Conservation (phyloP, 2,113 vertebrate genomes). For the Ammodytes marinus region DNA sequence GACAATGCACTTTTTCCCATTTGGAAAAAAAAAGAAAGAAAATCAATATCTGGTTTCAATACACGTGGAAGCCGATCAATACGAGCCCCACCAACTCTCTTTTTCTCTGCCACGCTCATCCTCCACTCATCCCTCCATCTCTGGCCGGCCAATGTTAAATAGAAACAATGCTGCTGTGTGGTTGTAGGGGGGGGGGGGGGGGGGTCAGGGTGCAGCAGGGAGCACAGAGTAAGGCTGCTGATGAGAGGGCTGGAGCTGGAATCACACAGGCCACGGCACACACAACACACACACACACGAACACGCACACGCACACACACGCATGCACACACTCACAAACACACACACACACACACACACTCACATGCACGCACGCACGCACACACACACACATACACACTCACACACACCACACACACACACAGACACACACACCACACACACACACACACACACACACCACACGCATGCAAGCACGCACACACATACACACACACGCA, state of each 20-base stretch:
- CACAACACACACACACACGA: background rate
- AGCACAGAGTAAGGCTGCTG: constrained; percentile 76
- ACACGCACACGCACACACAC: background rate
- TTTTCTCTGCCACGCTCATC: constrained; percentile 71
- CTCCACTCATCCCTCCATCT: constrained; percentile 68
- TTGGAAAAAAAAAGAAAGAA: constrained; percentile 85
- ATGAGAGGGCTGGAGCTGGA: constrained; percentile 84
- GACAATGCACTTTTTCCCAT: constrained; percentile 87
- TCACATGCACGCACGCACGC: background rate
- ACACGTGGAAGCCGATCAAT: constrained; percentile 85
- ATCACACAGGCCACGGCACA: constrained; percentile 66
- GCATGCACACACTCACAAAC: background rate
- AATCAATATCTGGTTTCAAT: constrained; percentile 91
- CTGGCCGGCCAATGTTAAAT: constrained; percentile 81
- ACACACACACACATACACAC: background rate
- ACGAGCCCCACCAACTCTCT: constrained; percentile 61
- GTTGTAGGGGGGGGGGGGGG: constrained; percentile 79
- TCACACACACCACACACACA: background rate
- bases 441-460: background rate
- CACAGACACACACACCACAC: background rate
- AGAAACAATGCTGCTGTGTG: constrained; percentile 87
- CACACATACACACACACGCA: background rate
- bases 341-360: background rate
- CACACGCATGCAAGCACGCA: background rate
- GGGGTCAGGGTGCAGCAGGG: constrained; percentile 83